phyloP scores from a whole-genome alignment of 2,888 invertebrate species.

The Aromia moschata region DNA sequence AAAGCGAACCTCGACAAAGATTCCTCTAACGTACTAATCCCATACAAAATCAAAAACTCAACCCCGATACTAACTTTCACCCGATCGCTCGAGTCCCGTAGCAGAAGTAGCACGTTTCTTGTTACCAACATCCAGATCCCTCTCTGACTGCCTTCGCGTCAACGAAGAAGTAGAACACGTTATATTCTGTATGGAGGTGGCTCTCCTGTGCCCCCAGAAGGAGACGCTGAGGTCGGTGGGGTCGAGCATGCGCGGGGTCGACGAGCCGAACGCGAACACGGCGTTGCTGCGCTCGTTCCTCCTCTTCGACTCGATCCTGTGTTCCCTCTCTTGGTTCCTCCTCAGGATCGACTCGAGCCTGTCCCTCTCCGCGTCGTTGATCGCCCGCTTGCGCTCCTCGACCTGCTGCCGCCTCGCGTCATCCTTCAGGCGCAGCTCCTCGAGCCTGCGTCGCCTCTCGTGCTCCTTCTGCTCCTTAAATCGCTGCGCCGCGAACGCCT shows the following conservation, averaged over 20 bases:
- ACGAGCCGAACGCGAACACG: constrained; percentile 91
- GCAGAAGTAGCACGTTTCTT: constrained; percentile 83
- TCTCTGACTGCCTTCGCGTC: constrained; percentile 85
- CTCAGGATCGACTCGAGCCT: constrained; percentile 86
- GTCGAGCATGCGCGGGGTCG: constrained; percentile 87
- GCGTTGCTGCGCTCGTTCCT: constrained; percentile 78
- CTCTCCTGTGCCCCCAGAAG: constrained; percentile 89
- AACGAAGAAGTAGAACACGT: constrained; percentile 70
- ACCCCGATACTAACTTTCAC: constrained; percentile 67
- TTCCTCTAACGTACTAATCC: too few species aligned
- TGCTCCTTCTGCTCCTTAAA: constrained; percentile 90
- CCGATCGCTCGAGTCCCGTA: constrained; percentile 73
- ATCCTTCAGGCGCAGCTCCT: constrained; percentile 82
- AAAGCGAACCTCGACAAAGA: too few species aligned
- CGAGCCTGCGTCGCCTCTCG: constrained; percentile 82
- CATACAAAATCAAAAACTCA: too few species aligned
- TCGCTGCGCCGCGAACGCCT: constrained; percentile 88
- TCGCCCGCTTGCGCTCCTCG: constrained; percentile 88
- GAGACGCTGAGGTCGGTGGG: constrained; percentile 81
- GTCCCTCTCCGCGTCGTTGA: constrained; percentile 89
- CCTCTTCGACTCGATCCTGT: constrained; percentile 76
- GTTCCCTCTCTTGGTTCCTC: constrained; percentile 71
- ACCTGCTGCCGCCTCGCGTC: constrained; percentile 76
- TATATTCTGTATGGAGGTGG: constrained; percentile 90
- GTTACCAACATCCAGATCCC: constrained; percentile 77